phyloP scores from a whole-genome alignment of 2,888 invertebrate species.

The Drosophila limbata region DNA sequence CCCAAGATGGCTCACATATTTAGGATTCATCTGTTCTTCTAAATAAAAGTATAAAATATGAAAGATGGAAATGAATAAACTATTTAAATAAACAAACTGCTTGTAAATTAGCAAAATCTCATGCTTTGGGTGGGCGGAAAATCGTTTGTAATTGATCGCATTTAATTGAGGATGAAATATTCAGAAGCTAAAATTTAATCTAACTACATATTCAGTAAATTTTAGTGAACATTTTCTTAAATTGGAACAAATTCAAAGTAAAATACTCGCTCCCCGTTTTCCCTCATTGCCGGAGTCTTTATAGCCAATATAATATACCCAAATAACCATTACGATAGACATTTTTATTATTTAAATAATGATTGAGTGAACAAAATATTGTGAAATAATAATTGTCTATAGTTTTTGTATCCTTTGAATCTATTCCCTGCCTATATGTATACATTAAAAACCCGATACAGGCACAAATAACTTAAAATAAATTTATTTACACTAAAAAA shows the following conservation, averaged over 20 bases:
- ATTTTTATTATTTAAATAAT: neutral
- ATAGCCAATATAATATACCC: no score
- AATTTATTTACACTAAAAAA: slow-evolving; percentile 70
- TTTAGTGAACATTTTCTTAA: no score
- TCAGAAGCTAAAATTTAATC: neutral
- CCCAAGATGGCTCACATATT: neutral
- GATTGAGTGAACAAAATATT: neutral
- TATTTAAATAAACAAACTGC: slow-evolving; percentile 30
- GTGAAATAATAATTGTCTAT: neutral
- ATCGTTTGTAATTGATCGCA: neutral
- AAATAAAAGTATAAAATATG: neutral
- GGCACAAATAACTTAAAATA: slow-evolving; percentile 43
- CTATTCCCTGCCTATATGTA: neutral
- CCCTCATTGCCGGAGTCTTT: no score
- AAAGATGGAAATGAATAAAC: slow-evolving; percentile 1
- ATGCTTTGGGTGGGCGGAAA: neutral
- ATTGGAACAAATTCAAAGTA: no score
- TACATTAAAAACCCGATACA: slow-evolving; percentile 8
- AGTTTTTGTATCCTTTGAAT: neutral
- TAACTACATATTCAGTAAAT: no score
- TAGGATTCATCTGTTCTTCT: slow-evolving; percentile 1
- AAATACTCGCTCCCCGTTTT: no score
- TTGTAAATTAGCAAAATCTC: neutral
- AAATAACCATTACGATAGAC: no score
- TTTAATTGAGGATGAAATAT: neutral